phyloP scores from a whole-genome alignment of 2,888 invertebrate genomes.

The Deilephila elpenor region DNA sequence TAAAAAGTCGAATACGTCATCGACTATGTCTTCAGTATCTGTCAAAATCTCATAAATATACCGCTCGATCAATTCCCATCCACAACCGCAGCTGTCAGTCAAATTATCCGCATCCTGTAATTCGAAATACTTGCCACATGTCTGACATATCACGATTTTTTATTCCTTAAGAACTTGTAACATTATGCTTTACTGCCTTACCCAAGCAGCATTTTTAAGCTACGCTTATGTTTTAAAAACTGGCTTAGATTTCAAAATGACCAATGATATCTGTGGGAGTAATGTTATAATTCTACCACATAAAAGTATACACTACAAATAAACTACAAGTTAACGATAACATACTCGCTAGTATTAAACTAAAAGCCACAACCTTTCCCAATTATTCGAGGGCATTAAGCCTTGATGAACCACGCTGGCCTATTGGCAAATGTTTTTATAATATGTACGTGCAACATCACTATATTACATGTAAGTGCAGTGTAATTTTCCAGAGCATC shows the following conservation, averaged over 20 bases:
- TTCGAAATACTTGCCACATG: constrained; percentile 15
- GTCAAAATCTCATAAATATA: not conserved
- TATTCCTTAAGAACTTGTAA: not conserved
- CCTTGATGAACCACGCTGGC: too few relatives aligned
- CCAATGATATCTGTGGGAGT: not conserved
- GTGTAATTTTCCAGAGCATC: too few relatives aligned
- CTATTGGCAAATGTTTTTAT: too few relatives aligned
- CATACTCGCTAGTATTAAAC: too few relatives aligned
- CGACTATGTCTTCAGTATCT: not conserved
- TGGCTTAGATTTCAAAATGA: not conserved
- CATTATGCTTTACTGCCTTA: not conserved
- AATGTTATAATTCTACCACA: too few relatives aligned
- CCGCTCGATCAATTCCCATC: not conserved
- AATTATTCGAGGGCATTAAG: too few relatives aligned
- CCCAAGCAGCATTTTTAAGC: constrained; percentile 3
- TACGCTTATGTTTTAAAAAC: not conserved
- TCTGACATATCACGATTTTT: constrained; percentile 26
- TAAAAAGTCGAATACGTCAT: not conserved
- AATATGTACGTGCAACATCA: too few relatives aligned
- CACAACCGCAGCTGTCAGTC: not conserved
- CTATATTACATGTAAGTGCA: too few relatives aligned
- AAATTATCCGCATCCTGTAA: constrained; percentile 19
- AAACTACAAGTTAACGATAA: too few relatives aligned
- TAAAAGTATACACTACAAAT: too few relatives aligned
- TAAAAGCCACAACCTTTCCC: too few relatives aligned